Percentiles rank a stretch among this genome's conserved stretches.
Conservation (phyloP, 2,888 invertebrate genomes). For the Pachymerium ferrugineum region DNA sequence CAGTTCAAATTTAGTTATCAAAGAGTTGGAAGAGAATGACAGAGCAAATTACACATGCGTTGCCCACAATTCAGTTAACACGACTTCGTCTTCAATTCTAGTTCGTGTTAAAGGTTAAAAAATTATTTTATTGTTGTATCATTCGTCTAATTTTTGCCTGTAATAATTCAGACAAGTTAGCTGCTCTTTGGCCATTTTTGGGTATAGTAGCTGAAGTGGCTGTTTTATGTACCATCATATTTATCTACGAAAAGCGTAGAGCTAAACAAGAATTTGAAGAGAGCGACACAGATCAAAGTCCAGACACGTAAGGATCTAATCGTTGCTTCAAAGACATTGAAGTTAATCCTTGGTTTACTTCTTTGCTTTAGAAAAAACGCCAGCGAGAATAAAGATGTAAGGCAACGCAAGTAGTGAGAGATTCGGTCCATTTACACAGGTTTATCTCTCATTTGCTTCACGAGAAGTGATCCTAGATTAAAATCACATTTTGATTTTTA, state of each 20-base stretch:
- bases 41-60: background rate
- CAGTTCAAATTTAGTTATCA: background rate
- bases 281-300: conserved; percentile 84
- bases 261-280: conserved; percentile 90
- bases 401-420: background rate
- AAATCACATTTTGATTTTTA: too few relatives aligned
- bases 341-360: background rate
- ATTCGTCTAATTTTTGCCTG: background rate
- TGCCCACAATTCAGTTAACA: background rate
- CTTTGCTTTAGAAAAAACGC: background rate
- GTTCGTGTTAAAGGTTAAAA: background rate
- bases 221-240: conserved; percentile 86
- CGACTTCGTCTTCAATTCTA: background rate
- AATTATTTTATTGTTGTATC: background rate
- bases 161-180: conserved; percentile 65
- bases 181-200: conserved; percentile 95
- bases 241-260: conserved; percentile 92
- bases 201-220: conserved; percentile 94
- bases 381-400: background rate
- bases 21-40: background rate
- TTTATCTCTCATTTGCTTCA: too few relatives aligned
- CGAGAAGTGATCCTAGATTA: too few relatives aligned
- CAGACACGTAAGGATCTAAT: conserved; percentile 43
- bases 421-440: too few relatives aligned
- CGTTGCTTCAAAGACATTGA: background rate